Evolutionary conservation across 2,113 vertebrate genomes (phyloP).

Genomic region (Dendrocopos noguchii): DNA sequence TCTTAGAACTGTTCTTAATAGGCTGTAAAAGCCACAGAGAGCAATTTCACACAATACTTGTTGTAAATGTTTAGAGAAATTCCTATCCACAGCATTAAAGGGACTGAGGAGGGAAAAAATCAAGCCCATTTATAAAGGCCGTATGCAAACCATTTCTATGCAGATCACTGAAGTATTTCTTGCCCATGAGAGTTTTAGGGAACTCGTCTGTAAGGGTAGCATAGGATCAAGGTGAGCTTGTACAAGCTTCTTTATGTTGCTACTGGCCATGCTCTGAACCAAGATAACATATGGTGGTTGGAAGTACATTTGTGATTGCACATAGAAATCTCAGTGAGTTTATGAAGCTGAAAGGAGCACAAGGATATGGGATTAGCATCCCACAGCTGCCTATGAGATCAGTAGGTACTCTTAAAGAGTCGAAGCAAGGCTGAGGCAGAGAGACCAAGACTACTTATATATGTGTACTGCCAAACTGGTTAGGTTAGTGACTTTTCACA

Average conservation of each 20-base stretch:
- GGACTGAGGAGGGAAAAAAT: background rate
- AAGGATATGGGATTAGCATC: background rate
- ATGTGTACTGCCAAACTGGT: background rate
- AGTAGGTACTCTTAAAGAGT: background rate
- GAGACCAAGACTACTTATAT: background rate
- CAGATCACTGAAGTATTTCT: background rate
- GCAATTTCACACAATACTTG: background rate
- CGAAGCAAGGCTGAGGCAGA: background rate
- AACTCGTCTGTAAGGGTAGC: background rate
- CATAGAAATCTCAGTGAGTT: background rate
- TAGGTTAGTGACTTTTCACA: background rate
- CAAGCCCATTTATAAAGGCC: background rate
- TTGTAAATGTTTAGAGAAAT: background rate
- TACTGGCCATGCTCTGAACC: background rate
- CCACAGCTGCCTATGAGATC: background rate
- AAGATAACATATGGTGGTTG: background rate
- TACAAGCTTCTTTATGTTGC: background rate
- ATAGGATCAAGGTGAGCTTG: background rate
- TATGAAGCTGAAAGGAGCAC: background rate
- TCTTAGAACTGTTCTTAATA: background rate
- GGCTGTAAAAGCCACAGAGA: constrained; percentile 3
- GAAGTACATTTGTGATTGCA: background rate
- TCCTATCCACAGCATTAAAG: background rate
- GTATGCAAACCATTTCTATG: background rate
- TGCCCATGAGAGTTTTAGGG: background rate